phyloP scores from a whole-genome alignment of 2,797 vertebrate species.

The Zenarchopterus dispar region DNA sequence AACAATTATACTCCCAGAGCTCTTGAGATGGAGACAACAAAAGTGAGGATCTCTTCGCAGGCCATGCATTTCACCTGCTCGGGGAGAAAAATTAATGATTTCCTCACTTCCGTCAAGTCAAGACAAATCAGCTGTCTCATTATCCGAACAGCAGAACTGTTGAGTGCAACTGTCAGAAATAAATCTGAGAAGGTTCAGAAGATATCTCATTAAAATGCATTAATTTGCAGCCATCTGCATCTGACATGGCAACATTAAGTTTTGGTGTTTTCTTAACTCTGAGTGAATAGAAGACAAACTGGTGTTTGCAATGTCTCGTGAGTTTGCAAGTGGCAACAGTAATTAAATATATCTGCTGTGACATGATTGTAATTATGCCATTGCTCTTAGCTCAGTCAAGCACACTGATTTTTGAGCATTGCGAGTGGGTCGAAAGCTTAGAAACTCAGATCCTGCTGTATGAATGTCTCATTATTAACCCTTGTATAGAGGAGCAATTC shows the following conservation, averaged over 20 bases:
- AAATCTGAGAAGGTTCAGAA: constrained; percentile 58
- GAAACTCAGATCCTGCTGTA: constrained; percentile 6
- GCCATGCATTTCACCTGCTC: constrained; percentile 22
- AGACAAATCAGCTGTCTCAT: constrained; percentile 47
- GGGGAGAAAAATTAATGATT: constrained; percentile 40
- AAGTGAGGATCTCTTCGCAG: constrained; percentile 14
- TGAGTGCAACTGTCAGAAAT: constrained; percentile 46
- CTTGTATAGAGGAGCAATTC: constrained; percentile 16
- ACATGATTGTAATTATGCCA: constrained; percentile 12
- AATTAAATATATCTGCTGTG: background rate
- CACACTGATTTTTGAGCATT: constrained; percentile 14
- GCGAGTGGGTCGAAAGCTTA: constrained; percentile 9
- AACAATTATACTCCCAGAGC: constrained; percentile 32
- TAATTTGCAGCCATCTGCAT: constrained; percentile 45
- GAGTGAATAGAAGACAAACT: constrained; percentile 21
- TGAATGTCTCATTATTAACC: constrained; percentile 31
- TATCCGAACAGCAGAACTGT: constrained; percentile 38
- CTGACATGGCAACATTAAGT: constrained; percentile 26
- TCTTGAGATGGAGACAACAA: constrained; percentile 47
- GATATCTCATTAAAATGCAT: constrained; percentile 70
- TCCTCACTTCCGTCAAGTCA: constrained; percentile 31
- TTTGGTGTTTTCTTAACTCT: constrained; percentile 39
- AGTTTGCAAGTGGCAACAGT: background rate
- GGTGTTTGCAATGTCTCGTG: constrained; percentile 19
- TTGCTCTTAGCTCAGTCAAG: constrained; percentile 22